These are phyloP conservation scores for Rhingia campestris DNA, from an alignment of 2,888 invertebrate species.

Conservation along the genomic window DNA sequence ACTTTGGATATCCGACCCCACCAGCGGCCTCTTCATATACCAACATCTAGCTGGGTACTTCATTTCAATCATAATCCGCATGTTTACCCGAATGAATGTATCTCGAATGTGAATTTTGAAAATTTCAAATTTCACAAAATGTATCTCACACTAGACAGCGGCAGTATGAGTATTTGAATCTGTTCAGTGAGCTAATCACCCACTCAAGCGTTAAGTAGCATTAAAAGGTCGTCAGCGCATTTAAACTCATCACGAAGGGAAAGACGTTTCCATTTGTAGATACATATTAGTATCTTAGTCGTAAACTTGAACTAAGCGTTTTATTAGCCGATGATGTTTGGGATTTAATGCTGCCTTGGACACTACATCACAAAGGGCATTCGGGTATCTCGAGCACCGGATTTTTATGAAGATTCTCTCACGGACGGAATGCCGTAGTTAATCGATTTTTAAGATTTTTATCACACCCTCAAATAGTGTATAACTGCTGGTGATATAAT, in stretches of 20 bases:
- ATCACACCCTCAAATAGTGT: background rate
- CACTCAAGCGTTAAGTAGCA: constrained; percentile 62
- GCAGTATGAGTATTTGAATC: constrained; percentile 18
- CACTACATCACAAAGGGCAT: background rate
- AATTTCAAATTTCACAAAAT: constrained; percentile 33
- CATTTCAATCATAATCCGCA: constrained; percentile 49
- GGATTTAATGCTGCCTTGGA: constrained; percentile 23
- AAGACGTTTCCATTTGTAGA: constrained; percentile 1
- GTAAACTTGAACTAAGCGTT: constrained; percentile 62
- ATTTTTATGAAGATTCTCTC: constrained; percentile 14
- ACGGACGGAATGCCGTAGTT: constrained; percentile 34
- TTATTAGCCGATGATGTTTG: constrained; percentile 58
- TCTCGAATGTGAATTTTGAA: constrained; percentile 44
- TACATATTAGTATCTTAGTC: constrained; percentile 3
- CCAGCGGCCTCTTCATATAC: too few relatives aligned
- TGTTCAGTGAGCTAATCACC: constrained; percentile 52
- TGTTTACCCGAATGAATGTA: constrained; percentile 39
- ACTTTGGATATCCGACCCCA: too few relatives aligned
- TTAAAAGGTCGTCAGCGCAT: constrained; percentile 51
- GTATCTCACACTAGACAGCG: constrained; percentile 17
- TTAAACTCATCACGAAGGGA: constrained; percentile 1
- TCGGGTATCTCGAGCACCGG: background rate
- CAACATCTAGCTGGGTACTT: constrained; percentile 32
- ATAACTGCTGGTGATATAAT: background rate
- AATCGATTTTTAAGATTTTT: constrained; percentile 52